Conservation (phyloP, 1,140 invertebrate species). For the Drosophila arizonae region DNA sequence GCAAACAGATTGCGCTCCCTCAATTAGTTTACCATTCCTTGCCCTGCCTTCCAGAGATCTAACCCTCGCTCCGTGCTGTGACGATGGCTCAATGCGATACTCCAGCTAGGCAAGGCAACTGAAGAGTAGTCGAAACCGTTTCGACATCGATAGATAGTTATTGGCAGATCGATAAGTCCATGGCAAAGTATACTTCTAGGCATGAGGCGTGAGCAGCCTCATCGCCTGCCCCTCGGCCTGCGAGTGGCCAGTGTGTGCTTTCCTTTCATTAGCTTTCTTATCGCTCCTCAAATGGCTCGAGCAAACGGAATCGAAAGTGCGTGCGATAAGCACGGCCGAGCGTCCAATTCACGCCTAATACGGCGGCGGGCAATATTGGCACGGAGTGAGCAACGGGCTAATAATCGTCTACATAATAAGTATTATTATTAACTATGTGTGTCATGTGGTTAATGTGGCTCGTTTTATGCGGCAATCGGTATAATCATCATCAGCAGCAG, state of each 20-base stretch:
- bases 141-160: background rate
- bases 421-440: conserved; percentile 44
- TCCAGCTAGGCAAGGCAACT: too few species aligned
- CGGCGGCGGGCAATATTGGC: conserved; percentile 36
- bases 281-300: conserved; percentile 15
- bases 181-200: conserved; percentile 54
- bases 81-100: too few species aligned
- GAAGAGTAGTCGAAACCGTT: too few species aligned
- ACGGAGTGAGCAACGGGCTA: background rate
- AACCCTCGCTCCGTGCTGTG: too few species aligned
- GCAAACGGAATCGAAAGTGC: conserved; percentile 11
- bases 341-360: conserved; percentile 45
- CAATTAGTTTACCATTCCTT: too few species aligned
- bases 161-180: too few species aligned
- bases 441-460: conserved; percentile 45
- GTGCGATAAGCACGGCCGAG: conserved; percentile 36
- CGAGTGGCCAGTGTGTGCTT: background rate
- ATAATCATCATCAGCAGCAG: background rate
- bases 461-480: conserved; percentile 34
- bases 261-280: conserved; percentile 21
- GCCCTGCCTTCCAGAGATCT: too few species aligned
- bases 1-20: too few species aligned
- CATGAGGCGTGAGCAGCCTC: background rate
- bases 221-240: background rate
- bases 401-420: conserved; percentile 1